Evolutionary conservation across 2,797 vertebrate species (phyloP), one percentile per base, ranked within the genome.

Genomic region (Bradypodion ventrale): DNA sequence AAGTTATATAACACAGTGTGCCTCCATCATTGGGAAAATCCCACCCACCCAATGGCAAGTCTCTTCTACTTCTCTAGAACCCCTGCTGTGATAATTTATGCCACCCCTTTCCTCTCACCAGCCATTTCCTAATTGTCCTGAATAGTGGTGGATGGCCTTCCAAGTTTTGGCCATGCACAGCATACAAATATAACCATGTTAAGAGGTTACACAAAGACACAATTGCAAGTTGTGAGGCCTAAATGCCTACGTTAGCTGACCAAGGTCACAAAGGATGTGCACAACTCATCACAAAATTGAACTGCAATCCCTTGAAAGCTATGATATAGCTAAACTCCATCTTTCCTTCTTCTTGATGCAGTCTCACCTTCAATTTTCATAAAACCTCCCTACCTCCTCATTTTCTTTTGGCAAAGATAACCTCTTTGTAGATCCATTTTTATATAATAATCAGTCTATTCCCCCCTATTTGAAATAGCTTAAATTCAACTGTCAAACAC

Each of bases 401-500:
- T 80, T 76, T 90, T 83, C 86, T 82, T 49, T 82, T 89, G 85
- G 79, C 83, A 87, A 68, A 85, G 70, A 16, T 86, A 73, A 52
- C 85, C 69, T 90, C 82, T 75, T 80, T 49, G 80, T 66, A 75
- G 63, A 81, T 19, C 40, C 63, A 83, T 49, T 92, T 87, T 81
- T 60, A 85, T 37, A 60, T 62, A 44, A 88, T 60, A 91, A 73
- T 66, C 69, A 85, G 83, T 78, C 80, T 85, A 85, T 87, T 93
- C 84, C 83, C 78, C 75, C 66, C 78, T 72, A 82, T 83, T 35
- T 82, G n/a, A 90, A 90, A 75, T 76, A 83, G 63, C 84, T 92
- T 90, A 82, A 92, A 90, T 86, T 85, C 75, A 72, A 80, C 87
- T 93, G 86, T 86, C 87, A 92, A 90, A 93, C n/a, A 92, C 74